A percentile compares a stretch with the other conserved stretches of the same genome.
Conservation (phyloP, 1,140 invertebrate genomes). For the Pseudoatta argentina region DNA sequence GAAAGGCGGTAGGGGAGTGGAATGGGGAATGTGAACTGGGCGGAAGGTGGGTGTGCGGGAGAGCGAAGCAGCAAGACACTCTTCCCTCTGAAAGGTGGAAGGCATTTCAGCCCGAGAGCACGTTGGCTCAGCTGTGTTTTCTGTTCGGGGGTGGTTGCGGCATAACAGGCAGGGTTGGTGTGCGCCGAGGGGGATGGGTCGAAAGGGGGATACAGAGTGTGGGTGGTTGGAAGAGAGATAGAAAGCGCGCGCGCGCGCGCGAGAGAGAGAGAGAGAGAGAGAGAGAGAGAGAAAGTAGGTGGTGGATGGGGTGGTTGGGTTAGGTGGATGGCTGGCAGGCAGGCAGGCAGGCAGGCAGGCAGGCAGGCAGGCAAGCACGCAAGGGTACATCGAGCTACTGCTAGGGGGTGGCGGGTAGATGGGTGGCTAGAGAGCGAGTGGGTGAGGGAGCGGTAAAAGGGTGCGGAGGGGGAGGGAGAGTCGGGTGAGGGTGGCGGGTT, state of each 20-base stretch:
- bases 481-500: constrained; percentile 70
- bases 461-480: constrained; percentile 63
- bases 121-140: constrained; percentile 85
- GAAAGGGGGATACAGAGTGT: constrained; percentile 75
- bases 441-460: constrained; percentile 69
- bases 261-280: constrained; percentile 39
- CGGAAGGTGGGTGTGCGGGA: constrained; percentile 49
- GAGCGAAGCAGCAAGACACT: constrained; percentile 75
- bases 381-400: constrained; percentile 81
- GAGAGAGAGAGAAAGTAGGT: constrained; percentile 59
- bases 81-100: constrained; percentile 78
- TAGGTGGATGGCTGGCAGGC: constrained; percentile 76
- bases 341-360: constrained; percentile 72
- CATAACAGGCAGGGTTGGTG: constrained; percentile 72
- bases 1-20: constrained; percentile 27
- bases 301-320: constrained; percentile 74
- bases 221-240: constrained; percentile 64
- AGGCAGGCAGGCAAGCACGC: constrained; percentile 80
- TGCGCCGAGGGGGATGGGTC: constrained; percentile 66
- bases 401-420: constrained; percentile 72
- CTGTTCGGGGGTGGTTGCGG: constrained; percentile 81
- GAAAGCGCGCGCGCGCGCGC: background rate
- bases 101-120: constrained; percentile 78
- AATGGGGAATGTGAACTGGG: constrained; percentile 48
- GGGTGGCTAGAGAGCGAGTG: constrained; percentile 71